Conservation (phyloP, 37 sponge, comb jelly and placozoan species). For the Ephydatia muelleri region DNA sequence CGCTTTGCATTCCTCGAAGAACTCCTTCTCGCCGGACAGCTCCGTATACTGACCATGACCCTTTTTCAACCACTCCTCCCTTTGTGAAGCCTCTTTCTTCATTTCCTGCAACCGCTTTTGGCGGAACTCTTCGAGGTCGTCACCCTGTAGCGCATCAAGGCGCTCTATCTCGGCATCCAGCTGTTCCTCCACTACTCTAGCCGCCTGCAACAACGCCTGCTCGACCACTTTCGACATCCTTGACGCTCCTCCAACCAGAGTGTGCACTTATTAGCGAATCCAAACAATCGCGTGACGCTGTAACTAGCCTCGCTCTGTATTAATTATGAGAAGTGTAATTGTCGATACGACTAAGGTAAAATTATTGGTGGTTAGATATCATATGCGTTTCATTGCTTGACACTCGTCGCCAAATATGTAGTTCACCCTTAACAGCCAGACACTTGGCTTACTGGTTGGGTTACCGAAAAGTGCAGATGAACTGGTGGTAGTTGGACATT, state of each 20-base stretch:
- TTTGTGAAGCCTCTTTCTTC: slow-evolving; percentile 84
- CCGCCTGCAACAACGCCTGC: slow-evolving; percentile 59
- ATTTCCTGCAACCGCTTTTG: slow-evolving; percentile 71
- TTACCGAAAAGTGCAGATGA: not conserved
- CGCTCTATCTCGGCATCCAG: slow-evolving; percentile 87
- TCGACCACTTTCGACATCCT: slow-evolving; percentile 34
- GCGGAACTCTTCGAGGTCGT: slow-evolving; percentile 78
- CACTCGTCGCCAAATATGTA: too few relatives aligned
- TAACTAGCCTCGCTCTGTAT: not conserved
- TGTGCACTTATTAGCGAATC: not conserved
- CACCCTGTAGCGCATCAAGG: slow-evolving; percentile 78
- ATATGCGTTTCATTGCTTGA: not conserved
- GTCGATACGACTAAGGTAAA: not conserved
- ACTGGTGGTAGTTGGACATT: slow-evolving; percentile 37
- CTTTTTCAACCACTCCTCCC: slow-evolving; percentile 74
- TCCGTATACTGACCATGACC: slow-evolving; percentile 94
- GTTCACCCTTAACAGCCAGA: not conserved
- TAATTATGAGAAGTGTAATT: not conserved
- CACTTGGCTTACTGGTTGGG: not conserved
- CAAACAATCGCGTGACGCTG: not conserved
- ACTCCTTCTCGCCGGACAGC: slow-evolving; percentile 91
- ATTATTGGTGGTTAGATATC: not conserved
- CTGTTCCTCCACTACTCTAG: slow-evolving; percentile 75
- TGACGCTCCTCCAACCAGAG: not conserved
- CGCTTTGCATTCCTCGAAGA: slow-evolving; percentile 92